Conservation (phyloP, 2,888 invertebrate genomes). For the Torymus aiolomorphi region DNA sequence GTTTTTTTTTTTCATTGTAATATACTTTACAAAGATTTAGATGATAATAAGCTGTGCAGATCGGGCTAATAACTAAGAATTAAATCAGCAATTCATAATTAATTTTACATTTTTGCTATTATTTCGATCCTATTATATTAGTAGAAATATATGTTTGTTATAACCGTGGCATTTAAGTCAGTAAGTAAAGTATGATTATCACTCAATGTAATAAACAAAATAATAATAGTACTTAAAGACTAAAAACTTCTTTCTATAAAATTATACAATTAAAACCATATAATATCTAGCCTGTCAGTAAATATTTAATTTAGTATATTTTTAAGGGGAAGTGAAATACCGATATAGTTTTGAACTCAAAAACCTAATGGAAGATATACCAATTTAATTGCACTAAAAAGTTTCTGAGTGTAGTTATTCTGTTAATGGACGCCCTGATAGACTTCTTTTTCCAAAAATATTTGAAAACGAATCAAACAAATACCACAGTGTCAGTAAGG, state of each 20-base stretch:
- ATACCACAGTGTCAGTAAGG: too few species aligned
- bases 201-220: conserved; percentile 63
- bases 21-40: conserved; percentile 27
- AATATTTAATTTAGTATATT: conserved; percentile 50
- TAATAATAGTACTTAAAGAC: conserved; percentile 53
- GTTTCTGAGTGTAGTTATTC: too few species aligned
- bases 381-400: too few species aligned
- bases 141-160: not conserved
- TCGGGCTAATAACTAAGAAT: conserved; percentile 25
- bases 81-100: too few species aligned
- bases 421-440: too few species aligned
- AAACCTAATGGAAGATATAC: too few species aligned
- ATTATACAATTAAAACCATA: conserved; percentile 60
- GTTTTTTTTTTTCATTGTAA: conserved; percentile 35
- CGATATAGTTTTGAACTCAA: too few species aligned
- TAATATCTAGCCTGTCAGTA: conserved; percentile 60
- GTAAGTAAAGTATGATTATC: conserved; percentile 32
- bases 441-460: too few species aligned
- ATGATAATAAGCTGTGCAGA: conserved; percentile 23
- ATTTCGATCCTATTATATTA: not conserved
- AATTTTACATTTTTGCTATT: too few species aligned
- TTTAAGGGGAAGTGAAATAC: not conserved
- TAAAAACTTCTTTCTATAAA: conserved; percentile 40
- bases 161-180: conserved; percentile 29
- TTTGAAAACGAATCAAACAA: too few species aligned